These are phyloP conservation scores for Catharus fuscescens DNA, from an alignment of 2,113 vertebrate genomes.

Conservation along the genomic window DNA sequence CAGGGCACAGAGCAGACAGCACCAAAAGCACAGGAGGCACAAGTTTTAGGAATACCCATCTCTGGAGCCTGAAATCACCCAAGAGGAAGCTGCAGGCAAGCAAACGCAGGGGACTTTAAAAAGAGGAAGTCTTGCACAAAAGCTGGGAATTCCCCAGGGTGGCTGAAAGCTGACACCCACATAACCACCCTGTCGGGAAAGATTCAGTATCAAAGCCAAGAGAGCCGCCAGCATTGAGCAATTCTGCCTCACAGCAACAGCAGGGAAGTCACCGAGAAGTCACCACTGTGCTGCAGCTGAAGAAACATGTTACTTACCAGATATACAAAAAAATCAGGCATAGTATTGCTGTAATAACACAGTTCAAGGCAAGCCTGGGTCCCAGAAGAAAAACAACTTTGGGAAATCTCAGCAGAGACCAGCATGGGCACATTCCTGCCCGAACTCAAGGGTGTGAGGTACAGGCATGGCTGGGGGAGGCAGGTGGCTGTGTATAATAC, in stretches of 20 bases:
- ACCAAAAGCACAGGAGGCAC: background rate
- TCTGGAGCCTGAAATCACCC: background rate
- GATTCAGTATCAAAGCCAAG: background rate
- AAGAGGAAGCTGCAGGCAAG: accelerated
- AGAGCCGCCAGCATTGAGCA: background rate
- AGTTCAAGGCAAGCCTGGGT: background rate
- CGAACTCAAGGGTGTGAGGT: accelerated
- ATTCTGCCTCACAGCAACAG: background rate
- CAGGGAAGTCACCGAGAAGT: background rate
- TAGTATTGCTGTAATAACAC: background rate
- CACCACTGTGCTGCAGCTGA: background rate
- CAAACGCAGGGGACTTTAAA: background rate
- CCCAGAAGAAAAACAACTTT: background rate
- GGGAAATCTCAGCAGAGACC: background rate
- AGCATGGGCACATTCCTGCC: background rate
- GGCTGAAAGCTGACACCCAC: background rate
- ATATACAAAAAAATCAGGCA: accelerated
- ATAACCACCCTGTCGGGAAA: accelerated
- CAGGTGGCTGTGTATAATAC: accelerated
- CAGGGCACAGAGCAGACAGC: background rate
- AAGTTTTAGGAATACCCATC: background rate
- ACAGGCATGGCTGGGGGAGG: background rate
- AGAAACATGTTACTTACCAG: background rate
- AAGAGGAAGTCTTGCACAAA: background rate
- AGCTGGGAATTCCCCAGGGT: background rate